These are phyloP conservation scores for Bucorvus abyssinicus DNA, from an alignment of 2,797 vertebrate species.

Conservation along the genomic window DNA sequence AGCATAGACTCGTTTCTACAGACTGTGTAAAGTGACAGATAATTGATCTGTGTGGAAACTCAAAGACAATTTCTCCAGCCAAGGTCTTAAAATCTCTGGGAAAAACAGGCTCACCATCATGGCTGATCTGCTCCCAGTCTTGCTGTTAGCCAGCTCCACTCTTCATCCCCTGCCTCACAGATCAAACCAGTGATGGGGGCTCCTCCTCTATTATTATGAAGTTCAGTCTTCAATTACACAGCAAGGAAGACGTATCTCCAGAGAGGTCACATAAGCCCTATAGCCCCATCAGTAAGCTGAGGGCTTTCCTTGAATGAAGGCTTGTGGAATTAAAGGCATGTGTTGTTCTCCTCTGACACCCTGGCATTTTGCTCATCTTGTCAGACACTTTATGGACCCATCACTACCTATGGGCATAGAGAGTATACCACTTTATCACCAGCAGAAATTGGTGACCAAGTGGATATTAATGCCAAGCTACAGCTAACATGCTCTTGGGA, in stretches of 20 bases:
- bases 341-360: not conserved
- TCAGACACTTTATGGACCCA: not conserved
- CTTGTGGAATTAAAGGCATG: not conserved
- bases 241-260: not conserved
- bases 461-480: not conserved
- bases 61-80: not conserved
- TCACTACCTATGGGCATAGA: not conserved
- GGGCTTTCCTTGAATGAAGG: not conserved
- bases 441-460: not conserved
- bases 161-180: not conserved
- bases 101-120: not conserved
- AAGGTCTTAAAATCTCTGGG: not conserved
- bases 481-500: not conserved
- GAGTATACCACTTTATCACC: rapidly evolving
- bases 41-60: rapidly evolving
- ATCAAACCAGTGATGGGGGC: not conserved
- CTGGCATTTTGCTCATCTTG: not conserved
- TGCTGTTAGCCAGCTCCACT: not conserved
- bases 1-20: not conserved
- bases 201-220: not conserved
- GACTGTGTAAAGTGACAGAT: not conserved
- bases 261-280: not conserved
- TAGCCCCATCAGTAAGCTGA: not conserved
- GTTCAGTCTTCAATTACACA: not conserved
- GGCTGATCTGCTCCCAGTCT: not conserved